Evolutionary conservation across 2,113 vertebrate genomes (phyloP), one percentile per base, ranked within the genome.

Genomic region (Peromyscus leucopus): DNA sequence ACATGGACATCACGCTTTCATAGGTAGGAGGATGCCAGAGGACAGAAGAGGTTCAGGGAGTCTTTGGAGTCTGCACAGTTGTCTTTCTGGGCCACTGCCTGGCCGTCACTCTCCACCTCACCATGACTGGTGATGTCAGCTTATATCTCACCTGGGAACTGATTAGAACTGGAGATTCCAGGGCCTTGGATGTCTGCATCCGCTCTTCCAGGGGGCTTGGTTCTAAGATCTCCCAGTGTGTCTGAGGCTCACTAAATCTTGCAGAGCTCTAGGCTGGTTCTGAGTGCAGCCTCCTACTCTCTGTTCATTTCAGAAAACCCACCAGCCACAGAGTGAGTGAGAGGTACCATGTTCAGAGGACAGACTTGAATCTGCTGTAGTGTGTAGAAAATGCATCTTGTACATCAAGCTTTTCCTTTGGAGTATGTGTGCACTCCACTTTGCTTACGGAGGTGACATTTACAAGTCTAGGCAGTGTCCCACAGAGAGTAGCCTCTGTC

Each of bases 141-240:
- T 42, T 9, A 6, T 2, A 1, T 71, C 24, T n/a, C 74, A 76
- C 21, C 8, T 33, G 15, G 46, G 33, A 55, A 72, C 48, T 92
- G 69, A 55, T 10, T 39, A 36, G 55, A 92, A 65, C 55, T 39
- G 46, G 24, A 69, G 39, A 42, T 26, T 19, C 39, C 3, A 67
- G 31, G 33, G 4, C 31, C 36, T 57, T 1, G 2, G 15, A 1
- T 65, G 69, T 9, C 19, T 61, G 1, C 1, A 61, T 19, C 2
- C 9, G 61, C 15, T 7, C 3, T 39, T 31, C 90, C n/a, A 3
- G 72, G 84, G 84, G 57, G 33, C 36, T 82, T 69, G 48, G 59
- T 26, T 76, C 65, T 42, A 75, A 85, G 55, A 19, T 1, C 8
- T 48, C 7, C 21, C 42, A 15, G 63, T 21, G 42, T 88, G 57